Conservation (phyloP, 1,140 invertebrate species). For the Physella acuta region DNA sequence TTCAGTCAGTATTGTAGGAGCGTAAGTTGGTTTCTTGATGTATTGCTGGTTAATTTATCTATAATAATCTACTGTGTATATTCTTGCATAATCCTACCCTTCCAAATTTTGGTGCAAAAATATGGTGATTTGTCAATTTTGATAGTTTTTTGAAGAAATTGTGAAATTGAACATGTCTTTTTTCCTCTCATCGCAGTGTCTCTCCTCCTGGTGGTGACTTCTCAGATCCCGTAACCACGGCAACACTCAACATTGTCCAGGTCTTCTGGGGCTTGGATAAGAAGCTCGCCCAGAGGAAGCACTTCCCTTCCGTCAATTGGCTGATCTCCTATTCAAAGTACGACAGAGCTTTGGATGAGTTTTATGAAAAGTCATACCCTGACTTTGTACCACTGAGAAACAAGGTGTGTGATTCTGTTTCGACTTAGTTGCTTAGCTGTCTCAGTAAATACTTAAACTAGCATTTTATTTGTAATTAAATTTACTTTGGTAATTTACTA, state of each 20-base stretch:
- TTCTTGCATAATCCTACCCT: not conserved
- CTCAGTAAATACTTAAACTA: no score
- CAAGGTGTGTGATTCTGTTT: constrained; percentile 58
- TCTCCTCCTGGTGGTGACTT: constrained; percentile 99
- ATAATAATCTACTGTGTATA: not conserved
- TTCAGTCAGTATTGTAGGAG: constrained; percentile 98
- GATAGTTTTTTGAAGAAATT: not conserved
- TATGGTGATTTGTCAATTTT: no score
- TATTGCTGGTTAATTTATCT: not conserved
- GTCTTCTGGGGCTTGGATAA: constrained; percentile 99
- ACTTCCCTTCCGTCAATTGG: constrained; percentile 99
- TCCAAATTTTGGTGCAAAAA: not conserved
- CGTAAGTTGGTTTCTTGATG: constrained; percentile 61
- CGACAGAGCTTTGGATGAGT: constrained; percentile 95
- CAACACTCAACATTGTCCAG: constrained; percentile 98
- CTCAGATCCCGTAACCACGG: constrained; percentile 99
- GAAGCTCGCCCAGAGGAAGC: constrained; percentile 98
- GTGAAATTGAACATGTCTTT: not conserved
- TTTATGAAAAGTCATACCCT: constrained; percentile 98
- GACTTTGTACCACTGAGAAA: constrained; percentile 89
- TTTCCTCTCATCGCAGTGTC: constrained; percentile 65
- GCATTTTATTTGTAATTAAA: no score
- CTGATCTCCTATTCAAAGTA: constrained; percentile 99
- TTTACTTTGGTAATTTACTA: no score
- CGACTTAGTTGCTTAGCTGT: no score